Conservation (phyloP, 2,888 invertebrate species). For the Orchesella flavescens region DNA sequence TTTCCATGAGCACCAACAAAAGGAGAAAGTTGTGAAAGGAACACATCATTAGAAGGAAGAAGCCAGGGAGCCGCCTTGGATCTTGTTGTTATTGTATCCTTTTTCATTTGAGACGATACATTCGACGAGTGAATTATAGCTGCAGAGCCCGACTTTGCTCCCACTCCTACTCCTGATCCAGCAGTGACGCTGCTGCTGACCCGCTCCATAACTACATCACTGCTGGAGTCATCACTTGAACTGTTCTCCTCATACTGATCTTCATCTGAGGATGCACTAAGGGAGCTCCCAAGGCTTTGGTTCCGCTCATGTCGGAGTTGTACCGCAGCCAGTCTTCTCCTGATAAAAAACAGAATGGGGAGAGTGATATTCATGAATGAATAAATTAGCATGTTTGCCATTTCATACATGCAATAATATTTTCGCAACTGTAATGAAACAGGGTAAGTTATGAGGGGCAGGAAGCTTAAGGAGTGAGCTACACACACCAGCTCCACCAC, state of each 20-base stretch:
- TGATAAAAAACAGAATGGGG: slow-evolving; percentile 39
- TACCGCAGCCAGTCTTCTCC: slow-evolving; percentile 65
- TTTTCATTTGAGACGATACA: slow-evolving; percentile 41
- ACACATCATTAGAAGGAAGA: slow-evolving; percentile 67
- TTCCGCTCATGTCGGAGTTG: slow-evolving; percentile 67
- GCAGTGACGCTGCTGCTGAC: slow-evolving; percentile 40
- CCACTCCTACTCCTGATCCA: slow-evolving; percentile 29
- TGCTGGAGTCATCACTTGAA: slow-evolving; percentile 60
- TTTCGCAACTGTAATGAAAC: not conserved
- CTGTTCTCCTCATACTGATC: slow-evolving; percentile 59
- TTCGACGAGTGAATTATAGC: slow-evolving; percentile 47
- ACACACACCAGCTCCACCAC: not conserved
- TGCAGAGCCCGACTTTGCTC: slow-evolving; percentile 19
- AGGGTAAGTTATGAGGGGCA: not conserved
- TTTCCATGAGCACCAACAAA: slow-evolving; percentile 59
- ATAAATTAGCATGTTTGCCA: slow-evolving; percentile 47
- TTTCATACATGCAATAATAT: slow-evolving; percentile 29
- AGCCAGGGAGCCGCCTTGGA: slow-evolving; percentile 68
- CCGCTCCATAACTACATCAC: slow-evolving; percentile 49
- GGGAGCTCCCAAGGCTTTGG: slow-evolving; percentile 52
- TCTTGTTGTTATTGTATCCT: slow-evolving; percentile 33
- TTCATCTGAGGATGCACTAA: slow-evolving; percentile 68
- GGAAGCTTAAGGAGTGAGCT: not conserved
- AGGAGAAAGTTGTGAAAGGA: slow-evolving; percentile 69
- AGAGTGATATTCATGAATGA: slow-evolving; percentile 35